These are phyloP conservation scores for Rhopalosiphum maidis DNA, from an alignment of 1,140 invertebrate genomes.

Conservation along the genomic window DNA sequence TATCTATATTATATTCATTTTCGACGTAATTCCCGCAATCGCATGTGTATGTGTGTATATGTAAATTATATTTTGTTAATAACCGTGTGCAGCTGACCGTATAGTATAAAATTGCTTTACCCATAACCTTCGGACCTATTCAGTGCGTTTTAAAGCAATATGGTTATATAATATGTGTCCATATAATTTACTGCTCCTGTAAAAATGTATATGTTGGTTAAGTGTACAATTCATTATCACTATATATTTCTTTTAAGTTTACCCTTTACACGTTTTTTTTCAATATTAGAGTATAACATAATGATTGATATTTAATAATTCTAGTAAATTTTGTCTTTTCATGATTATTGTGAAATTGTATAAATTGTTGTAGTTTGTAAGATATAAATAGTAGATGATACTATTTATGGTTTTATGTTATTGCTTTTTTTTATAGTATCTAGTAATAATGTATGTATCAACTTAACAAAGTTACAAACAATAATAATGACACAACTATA, in stretches of 20 bases:
- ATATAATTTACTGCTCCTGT: not conserved
- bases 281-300: not conserved
- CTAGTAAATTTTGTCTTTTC: not conserved
- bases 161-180: not conserved
- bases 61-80: slow-evolving; percentile 46
- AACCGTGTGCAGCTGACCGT: slow-evolving; percentile 48
- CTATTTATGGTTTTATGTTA: not conserved
- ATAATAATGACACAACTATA: not conserved
- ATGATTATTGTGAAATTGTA: not conserved
- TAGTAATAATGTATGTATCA: not conserved
- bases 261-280: not conserved
- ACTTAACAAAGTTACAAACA: no score
- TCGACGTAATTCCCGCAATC: not conserved
- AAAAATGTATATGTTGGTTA: not conserved
- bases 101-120: slow-evolving; percentile 24
- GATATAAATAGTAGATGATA: not conserved
- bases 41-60: not conserved
- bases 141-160: slow-evolving; percentile 8
- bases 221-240: not conserved
- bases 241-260: not conserved
- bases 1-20: not conserved
- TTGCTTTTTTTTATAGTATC: not conserved
- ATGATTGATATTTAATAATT: not conserved
- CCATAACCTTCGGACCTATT: slow-evolving; percentile 40
- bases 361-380: not conserved